Evolutionary conservation across 2,888 invertebrate genomes (phyloP).

Genomic region (Atethmia centrago): DNA sequence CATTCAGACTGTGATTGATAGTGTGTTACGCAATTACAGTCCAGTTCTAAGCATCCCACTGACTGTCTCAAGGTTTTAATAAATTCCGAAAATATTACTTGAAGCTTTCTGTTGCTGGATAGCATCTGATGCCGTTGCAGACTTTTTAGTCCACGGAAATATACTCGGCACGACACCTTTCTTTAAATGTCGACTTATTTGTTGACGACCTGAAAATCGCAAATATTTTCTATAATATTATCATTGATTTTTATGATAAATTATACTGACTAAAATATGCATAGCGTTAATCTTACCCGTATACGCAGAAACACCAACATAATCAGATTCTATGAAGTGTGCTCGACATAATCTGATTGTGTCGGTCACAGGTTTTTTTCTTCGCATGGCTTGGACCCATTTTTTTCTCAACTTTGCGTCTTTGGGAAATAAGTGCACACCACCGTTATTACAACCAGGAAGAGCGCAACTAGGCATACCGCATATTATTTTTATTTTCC

Average conservation of each 20-base stretch:
- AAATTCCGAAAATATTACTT: constrained; percentile 9
- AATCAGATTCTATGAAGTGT: constrained; percentile 32
- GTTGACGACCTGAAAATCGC: constrained; percentile 13
- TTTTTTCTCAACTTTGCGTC: constrained; percentile 35
- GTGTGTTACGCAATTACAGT: too few species aligned
- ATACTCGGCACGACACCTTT: constrained; percentile 45
- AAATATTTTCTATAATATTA: not conserved
- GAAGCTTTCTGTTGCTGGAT: not conserved
- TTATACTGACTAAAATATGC: not conserved
- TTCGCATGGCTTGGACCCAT: constrained; percentile 45
- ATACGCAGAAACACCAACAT: constrained; percentile 23
- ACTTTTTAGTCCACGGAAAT: constrained; percentile 45
- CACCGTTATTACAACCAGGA: constrained; percentile 28
- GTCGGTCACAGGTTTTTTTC: constrained; percentile 24
- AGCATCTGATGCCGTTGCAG: not conserved
- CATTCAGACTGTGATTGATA: too few species aligned
- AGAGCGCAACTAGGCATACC: constrained; percentile 23
- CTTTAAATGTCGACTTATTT: constrained; percentile 39
- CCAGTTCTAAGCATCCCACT: not conserved
- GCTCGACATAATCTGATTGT: constrained; percentile 28
- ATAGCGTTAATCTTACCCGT: constrained; percentile 8
- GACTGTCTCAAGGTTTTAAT: not conserved
- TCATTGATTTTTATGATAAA: not conserved
- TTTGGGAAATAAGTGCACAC: constrained; percentile 43
- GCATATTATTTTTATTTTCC: constrained; percentile 7